A percentile compares a stretch with the other conserved stretches of the same genome.
Conservation (phyloP, 2,888 invertebrate genomes). For the Lasioglossum vierecki region DNA sequence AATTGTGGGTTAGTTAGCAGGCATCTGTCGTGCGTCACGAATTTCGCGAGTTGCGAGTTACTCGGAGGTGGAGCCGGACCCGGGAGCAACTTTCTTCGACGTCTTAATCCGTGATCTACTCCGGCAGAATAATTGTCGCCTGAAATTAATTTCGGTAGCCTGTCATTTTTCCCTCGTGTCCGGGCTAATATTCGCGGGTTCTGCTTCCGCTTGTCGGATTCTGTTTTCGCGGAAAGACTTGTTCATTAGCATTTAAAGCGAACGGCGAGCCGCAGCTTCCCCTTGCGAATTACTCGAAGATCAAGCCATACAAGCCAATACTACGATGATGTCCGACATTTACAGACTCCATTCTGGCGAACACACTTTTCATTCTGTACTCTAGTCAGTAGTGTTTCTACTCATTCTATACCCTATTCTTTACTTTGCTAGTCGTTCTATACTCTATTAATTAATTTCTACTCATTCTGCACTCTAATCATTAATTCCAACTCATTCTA, state of each 20-base stretch:
- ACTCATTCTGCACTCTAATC: too few relatives aligned
- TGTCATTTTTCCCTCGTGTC: constrained; percentile 49
- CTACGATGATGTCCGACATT: neutral
- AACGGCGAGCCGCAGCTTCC: constrained; percentile 58
- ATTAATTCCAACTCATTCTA: too few relatives aligned
- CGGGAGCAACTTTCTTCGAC: constrained; percentile 19
- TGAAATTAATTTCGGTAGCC: constrained; percentile 50
- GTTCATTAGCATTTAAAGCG: constrained; percentile 78
- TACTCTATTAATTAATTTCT: too few relatives aligned
- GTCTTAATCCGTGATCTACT: constrained; percentile 39
- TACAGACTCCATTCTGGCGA: neutral
- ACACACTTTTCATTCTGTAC: neutral
- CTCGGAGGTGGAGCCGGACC: neutral
- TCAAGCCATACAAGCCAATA: neutral
- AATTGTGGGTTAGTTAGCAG: constrained; percentile 55
- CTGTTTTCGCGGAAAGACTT: constrained; percentile 42
- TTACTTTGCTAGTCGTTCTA: too few relatives aligned
- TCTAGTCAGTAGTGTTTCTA: too few relatives aligned
- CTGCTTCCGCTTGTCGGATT: neutral
- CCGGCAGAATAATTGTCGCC: constrained; percentile 38
- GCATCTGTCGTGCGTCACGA: constrained; percentile 33
- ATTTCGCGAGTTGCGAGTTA: constrained; percentile 42
- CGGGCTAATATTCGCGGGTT: neutral
- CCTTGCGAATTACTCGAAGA: neutral
- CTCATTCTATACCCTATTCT: too few relatives aligned